Conservation (phyloP, 64 coral and sea anemone genomes). For the Orbicella faveolata region DNA sequence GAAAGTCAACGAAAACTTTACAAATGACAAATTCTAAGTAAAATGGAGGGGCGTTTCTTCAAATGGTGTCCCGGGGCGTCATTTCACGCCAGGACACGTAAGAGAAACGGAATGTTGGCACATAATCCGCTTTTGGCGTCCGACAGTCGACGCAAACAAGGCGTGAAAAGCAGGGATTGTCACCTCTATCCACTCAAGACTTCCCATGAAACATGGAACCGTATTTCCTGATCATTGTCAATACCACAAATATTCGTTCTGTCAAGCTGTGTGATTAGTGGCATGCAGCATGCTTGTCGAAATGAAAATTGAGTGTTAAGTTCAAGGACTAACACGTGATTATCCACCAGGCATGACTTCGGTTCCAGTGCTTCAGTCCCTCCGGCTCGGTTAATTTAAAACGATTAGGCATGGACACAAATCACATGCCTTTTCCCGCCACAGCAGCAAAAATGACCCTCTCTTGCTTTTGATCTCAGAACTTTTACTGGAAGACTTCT, state of each 20-base stretch:
- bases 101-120: background rate
- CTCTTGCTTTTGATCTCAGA: too few relatives aligned
- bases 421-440: too few relatives aligned
- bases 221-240: background rate
- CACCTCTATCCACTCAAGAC: background rate
- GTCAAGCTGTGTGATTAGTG: background rate
- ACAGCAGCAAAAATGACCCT: too few relatives aligned
- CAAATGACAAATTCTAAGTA: background rate
- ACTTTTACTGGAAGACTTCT: too few relatives aligned
- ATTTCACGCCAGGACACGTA: background rate
- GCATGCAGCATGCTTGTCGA: background rate
- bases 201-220: background rate
- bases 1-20: too few relatives aligned
- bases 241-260: background rate
- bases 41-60: background rate
- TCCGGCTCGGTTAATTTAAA: too few relatives aligned
- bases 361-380: too few relatives aligned
- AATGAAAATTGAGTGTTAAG: background rate
- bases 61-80: background rate
- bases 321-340: background rate
- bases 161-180: slow-evolving; percentile 4
- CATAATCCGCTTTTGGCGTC: slow-evolving; percentile 3
- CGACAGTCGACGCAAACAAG: slow-evolving; percentile 13
- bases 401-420: too few relatives aligned
- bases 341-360: too few relatives aligned